phyloP scores from a whole-genome alignment of 35 echinoderm and acorn worm species.

The Heliocidaris erythrogramma region DNA sequence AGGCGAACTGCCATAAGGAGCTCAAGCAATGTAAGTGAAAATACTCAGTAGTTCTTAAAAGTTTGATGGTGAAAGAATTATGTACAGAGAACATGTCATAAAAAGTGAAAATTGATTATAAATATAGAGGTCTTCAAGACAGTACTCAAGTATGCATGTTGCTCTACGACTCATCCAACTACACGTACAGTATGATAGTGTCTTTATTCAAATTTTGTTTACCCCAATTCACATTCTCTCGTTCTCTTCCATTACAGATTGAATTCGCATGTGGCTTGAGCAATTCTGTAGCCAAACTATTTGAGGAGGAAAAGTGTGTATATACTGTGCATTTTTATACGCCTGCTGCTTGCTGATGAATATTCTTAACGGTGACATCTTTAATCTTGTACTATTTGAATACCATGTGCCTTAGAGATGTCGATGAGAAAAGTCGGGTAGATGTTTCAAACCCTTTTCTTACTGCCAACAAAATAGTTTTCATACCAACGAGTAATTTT shows the following conservation, averaged over 20 bases:
- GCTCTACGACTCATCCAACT: background rate
- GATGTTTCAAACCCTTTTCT: too few species aligned
- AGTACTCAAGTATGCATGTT: background rate
- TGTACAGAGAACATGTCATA: background rate
- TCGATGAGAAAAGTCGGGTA: too few species aligned
- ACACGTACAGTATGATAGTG: too few species aligned
- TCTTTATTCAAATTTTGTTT: background rate
- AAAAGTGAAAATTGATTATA: background rate
- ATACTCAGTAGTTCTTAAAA: too few species aligned
- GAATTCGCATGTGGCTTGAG: slow-evolving; percentile 68
- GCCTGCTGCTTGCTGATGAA: slow-evolving; percentile 58
- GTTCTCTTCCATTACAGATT: slow-evolving; percentile 53
- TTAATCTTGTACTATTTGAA: too few species aligned
- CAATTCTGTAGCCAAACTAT: slow-evolving; percentile 53
- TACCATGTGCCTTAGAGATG: too few species aligned
- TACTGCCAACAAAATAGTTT: too few species aligned
- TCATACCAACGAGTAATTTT: too few species aligned
- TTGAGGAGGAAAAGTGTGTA: slow-evolving; percentile 56
- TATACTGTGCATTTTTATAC: slow-evolving; percentile 61
- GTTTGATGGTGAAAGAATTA: background rate
- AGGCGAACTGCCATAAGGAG: background rate
- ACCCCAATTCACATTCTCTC: background rate
- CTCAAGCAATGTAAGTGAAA: background rate
- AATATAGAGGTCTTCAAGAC: background rate
- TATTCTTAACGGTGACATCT: background rate